Conservation (phyloP, 2,888 invertebrate genomes). For the Lasioglossum morio region DNA sequence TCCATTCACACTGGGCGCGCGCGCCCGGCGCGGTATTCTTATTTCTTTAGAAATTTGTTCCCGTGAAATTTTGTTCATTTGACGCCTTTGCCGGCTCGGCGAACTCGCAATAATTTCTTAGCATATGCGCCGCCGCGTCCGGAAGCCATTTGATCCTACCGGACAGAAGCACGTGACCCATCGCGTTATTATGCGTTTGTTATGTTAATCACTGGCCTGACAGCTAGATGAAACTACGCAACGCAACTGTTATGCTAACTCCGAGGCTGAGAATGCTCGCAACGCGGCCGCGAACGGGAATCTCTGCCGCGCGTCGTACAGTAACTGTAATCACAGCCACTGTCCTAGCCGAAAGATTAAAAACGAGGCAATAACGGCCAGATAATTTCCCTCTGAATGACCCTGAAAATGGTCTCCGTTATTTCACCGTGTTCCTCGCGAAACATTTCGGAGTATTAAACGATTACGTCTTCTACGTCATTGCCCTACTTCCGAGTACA, state of each 20-base stretch:
- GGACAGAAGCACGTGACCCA: constrained; percentile 19
- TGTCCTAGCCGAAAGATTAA: constrained; percentile 3
- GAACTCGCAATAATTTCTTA: constrained; percentile 3
- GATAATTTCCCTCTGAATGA: background rate
- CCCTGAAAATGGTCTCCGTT: background rate
- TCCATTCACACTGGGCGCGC: background rate
- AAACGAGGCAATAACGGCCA: background rate
- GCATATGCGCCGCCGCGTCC: background rate
- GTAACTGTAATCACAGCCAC: constrained; percentile 1
- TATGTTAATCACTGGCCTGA: constrained; percentile 76
- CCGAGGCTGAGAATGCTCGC: constrained; percentile 58
- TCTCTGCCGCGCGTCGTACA: constrained; percentile 14
- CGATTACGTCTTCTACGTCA: background rate
- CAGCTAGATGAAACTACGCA: constrained; percentile 42
- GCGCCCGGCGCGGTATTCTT: background rate
- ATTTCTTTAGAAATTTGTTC: background rate
- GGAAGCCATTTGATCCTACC: background rate
- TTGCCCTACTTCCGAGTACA: background rate
- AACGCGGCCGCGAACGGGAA: constrained; percentile 46
- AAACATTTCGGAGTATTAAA: background rate
- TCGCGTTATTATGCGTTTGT: constrained; percentile 74
- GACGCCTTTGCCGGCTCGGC: background rate
- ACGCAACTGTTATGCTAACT: constrained; percentile 69
- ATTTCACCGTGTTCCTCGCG: background rate
- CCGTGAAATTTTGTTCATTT: background rate